phyloP scores from a whole-genome alignment of 2,797 vertebrate species.

The Cephalopachus bancanus region DNA sequence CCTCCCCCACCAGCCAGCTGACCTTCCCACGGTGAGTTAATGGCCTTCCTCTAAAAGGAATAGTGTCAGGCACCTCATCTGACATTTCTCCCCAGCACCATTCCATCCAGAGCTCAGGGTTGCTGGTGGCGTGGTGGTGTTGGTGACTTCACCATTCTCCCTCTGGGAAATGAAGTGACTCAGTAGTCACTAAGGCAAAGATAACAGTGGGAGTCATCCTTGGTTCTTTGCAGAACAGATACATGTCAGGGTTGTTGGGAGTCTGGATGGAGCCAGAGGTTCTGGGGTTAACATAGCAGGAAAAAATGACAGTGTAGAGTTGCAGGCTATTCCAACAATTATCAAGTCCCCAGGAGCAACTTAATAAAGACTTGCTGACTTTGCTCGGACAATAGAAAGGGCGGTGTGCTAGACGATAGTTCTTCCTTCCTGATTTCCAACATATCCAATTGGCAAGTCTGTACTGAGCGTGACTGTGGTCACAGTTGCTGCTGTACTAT shows the following conservation, averaged over 20 bases:
- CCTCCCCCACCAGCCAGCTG: background rate
- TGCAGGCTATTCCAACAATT: conserved; percentile 13
- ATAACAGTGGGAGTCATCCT: background rate
- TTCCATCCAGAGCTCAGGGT: conserved; percentile 17
- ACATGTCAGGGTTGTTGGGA: conserved; percentile 56
- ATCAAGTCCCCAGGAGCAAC: conserved; percentile 18
- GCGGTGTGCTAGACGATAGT: background rate
- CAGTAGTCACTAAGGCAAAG: conserved; percentile 41
- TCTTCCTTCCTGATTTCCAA: conserved; percentile 45
- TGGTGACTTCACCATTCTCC: conserved; percentile 50
- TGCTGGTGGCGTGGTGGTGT: background rate
- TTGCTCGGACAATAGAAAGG: conserved; percentile 55
- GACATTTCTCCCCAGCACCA: conserved; percentile 53
- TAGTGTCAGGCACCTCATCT: background rate
- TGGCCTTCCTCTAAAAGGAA: conserved; percentile 9
- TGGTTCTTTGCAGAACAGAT: conserved; percentile 14
- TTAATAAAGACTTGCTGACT: background rate
- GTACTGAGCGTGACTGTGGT: background rate
- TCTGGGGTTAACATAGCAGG: conserved; percentile 11
- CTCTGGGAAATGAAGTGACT: conserved; percentile 65
- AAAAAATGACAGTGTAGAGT: background rate
- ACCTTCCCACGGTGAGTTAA: conserved; percentile 49
- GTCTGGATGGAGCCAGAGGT: background rate
- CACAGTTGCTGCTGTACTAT: background rate
- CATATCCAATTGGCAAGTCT: background rate